Evolutionary conservation across 30 jellyfish, hydroid and myxozoan species (phyloP), one percentile per base, ranked within the genome.

Genomic region (Hydra vulgaris): DNA sequence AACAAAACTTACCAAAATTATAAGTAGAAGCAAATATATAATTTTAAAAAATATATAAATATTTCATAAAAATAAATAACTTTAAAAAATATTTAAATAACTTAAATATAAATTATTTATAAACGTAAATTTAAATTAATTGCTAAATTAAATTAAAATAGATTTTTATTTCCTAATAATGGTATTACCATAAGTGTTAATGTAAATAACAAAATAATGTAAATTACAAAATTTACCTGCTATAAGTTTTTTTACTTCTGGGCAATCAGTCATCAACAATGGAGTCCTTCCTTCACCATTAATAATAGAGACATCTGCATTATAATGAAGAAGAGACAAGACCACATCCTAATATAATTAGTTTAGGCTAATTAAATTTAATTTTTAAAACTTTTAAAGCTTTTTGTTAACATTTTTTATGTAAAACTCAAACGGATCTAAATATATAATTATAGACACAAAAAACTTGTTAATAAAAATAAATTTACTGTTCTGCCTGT

Each of bases 211-310:
- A 40, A 40, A 12, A 3, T 3, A 40, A 40, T 40, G 61, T 3
- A 40, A 40, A 40, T n/a, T n/a, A n/a, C 8, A 21, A 21, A 21
- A 70, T 8, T 1, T 18, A 90, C 99, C 99, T 83, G 75, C 81
- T 0, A 92, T 87, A 15, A 92, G 87, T 53, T 72, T 66, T 70
- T 80, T 88, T 18, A 92, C 99, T 25, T 92, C 99, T 27, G 84
- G 96, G 72, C 85, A 74, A 71, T 92, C 95, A 17, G 96, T 92
- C 99, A 92, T 92, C 83, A 87, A 96, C 79, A 92, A 82, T 8
- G 99, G 96, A 24, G 99, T 92, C 55, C 96, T 76, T 55, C 99
- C 99, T 84, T 92, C 99, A 19, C 99, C 99, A 84, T 92, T 92
- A 21, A 92, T 92, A 20, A 87, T 76, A 17, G 99, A 87, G 18